These are phyloP conservation scores for Phoebastria nigripes DNA, from an alignment of 2,797 vertebrate species.

Conservation along the genomic window DNA sequence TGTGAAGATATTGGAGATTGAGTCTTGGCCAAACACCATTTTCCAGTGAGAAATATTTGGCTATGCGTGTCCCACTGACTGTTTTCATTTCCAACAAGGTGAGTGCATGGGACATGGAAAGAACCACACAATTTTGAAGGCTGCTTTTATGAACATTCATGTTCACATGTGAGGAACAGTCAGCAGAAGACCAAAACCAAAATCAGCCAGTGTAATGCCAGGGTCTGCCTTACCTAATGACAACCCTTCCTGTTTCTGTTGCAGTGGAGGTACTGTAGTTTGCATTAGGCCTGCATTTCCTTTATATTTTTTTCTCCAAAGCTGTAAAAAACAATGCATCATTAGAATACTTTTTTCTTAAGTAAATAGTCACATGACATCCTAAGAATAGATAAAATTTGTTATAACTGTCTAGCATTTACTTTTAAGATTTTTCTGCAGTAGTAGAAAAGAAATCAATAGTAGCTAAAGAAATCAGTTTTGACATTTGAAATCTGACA, in stretches of 20 bases:
- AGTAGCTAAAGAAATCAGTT: neutral
- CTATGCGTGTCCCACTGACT: neutral
- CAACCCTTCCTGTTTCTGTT: neutral
- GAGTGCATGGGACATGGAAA: neutral
- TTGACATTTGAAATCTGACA: slow-evolving; percentile 10
- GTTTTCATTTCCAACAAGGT: neutral
- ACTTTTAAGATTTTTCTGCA: neutral
- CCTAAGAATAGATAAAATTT: neutral
- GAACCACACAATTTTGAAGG: neutral
- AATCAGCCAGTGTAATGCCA: neutral
- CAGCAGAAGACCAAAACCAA: neutral
- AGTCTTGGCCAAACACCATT: neutral
- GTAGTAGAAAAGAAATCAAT: neutral
- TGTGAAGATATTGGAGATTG: neutral
- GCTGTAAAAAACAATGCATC: neutral
- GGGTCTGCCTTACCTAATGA: neutral
- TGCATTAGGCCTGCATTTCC: neutral
- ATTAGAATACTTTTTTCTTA: neutral
- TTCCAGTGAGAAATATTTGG: neutral
- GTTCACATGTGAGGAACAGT: neutral
- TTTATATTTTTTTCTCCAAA: neutral
- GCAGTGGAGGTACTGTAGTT: neutral
- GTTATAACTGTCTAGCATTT: neutral
- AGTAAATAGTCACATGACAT: neutral
- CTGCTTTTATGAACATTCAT: neutral